These are phyloP conservation scores for Dryobota labecula DNA, from an alignment of 2,888 invertebrate species.

Conservation along the genomic window DNA sequence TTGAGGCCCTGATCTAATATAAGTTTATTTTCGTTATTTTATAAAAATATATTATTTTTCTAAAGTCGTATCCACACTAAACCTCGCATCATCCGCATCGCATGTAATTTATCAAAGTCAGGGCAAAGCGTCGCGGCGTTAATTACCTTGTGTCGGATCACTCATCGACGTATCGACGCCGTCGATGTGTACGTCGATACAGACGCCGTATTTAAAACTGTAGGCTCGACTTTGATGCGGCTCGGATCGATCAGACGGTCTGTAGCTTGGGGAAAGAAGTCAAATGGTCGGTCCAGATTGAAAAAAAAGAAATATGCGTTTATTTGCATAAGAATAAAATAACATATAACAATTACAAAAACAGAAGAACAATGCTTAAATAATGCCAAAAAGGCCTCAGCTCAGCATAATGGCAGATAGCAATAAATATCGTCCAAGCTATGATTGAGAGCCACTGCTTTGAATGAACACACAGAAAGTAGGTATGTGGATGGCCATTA, in stretches of 20 bases:
- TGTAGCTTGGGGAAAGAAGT: neutral
- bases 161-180: slow-evolving; percentile 49
- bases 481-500: neutral
- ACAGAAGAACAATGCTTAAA: neutral
- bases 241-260: neutral
- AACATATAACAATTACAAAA: neutral
- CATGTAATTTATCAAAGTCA: slow-evolving; percentile 75
- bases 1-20: no score
- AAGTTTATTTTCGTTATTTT: no score
- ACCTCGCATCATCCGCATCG: slow-evolving; percentile 23
- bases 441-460: neutral
- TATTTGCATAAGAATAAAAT: neutral
- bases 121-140: slow-evolving; percentile 66
- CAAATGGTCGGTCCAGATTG: neutral
- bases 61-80: slow-evolving; percentile 48
- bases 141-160: slow-evolving; percentile 70
- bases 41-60: neutral
- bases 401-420: neutral
- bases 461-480: neutral
- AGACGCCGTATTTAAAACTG: slow-evolving; percentile 19
- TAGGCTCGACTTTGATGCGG: neutral
- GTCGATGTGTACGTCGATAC: slow-evolving; percentile 19
- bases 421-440: neutral
- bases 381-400: neutral
- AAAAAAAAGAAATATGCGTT: neutral